Evolutionary conservation across 2,797 vertebrate genomes (phyloP).

Genomic region (Gobionotothen gibberifrons): DNA sequence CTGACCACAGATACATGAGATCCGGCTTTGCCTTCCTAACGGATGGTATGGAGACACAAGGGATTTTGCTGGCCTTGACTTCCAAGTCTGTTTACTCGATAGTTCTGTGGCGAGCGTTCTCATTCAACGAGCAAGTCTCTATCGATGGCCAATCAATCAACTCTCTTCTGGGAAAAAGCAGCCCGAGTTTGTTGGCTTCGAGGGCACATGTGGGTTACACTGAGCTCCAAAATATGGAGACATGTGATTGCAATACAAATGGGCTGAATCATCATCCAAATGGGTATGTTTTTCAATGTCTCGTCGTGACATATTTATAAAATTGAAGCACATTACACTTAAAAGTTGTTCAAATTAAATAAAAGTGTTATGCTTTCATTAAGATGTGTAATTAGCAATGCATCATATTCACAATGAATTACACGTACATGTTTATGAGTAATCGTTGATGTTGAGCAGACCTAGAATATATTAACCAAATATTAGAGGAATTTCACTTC

Average conservation of each 20-base stretch:
- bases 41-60: conserved; percentile 83
- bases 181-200: conserved; percentile 59
- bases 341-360: background rate
- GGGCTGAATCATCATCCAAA: conserved; percentile 42
- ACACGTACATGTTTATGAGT: conserved; percentile 6
- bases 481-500: conserved; percentile 44
- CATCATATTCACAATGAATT: conserved; percentile 6
- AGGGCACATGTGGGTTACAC: conserved; percentile 62
- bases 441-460: conserved; percentile 33
- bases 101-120: conserved; percentile 71
- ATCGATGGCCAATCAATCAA: conserved; percentile 83
- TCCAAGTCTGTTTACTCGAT: conserved; percentile 81
- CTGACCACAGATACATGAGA: conserved; percentile 87
- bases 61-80: conserved; percentile 86
- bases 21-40: conserved; percentile 82
- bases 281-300: conserved; percentile 26
- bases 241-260: conserved; percentile 54
- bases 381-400: conserved; percentile 5
- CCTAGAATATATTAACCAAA: conserved; percentile 30
- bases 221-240: conserved; percentile 60
- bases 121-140: conserved; percentile 76
- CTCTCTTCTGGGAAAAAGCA: conserved; percentile 67
- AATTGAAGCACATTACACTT: conserved; percentile 15
- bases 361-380: conserved; percentile 11
- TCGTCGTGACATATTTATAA: conserved; percentile 8